A percentile compares a stretch with the other conserved stretches of the same genome.
phyloP scores from a whole-genome alignment of 2,113 vertebrate genomes.

The Geococcyx californianus region DNA sequence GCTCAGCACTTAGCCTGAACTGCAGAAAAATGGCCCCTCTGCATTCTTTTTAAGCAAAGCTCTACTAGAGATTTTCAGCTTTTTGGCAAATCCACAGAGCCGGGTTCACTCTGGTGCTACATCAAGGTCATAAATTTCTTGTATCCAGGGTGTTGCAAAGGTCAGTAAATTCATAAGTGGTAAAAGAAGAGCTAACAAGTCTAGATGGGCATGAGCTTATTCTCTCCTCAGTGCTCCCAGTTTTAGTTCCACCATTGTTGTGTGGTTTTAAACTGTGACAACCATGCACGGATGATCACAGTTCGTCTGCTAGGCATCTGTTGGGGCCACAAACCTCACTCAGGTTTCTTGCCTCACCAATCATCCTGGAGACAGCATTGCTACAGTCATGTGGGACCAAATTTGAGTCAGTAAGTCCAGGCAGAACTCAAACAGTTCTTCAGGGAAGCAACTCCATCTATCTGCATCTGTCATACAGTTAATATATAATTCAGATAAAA shows the following conservation, averaged over 20 bases:
- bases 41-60: background rate
- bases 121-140: background rate
- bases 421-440: background rate
- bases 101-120: background rate
- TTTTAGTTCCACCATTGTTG: background rate
- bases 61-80: background rate
- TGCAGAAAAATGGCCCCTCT: background rate
- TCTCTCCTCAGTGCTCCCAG: background rate
- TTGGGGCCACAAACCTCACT: background rate
- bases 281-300: background rate
- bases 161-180: background rate
- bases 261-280: no score
- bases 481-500: background rate
- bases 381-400: background rate
- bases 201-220: background rate
- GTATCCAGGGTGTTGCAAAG: background rate
- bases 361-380: background rate
- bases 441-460: background rate
- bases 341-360: background rate
- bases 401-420: background rate
- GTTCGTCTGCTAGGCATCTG: background rate
- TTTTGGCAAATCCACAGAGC: background rate
- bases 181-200: background rate
- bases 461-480: background rate
- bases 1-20: background rate